Base-by-base conservation (phyloP, 2,888 invertebrate genomes). In the Archips xylosteana region DNA sequence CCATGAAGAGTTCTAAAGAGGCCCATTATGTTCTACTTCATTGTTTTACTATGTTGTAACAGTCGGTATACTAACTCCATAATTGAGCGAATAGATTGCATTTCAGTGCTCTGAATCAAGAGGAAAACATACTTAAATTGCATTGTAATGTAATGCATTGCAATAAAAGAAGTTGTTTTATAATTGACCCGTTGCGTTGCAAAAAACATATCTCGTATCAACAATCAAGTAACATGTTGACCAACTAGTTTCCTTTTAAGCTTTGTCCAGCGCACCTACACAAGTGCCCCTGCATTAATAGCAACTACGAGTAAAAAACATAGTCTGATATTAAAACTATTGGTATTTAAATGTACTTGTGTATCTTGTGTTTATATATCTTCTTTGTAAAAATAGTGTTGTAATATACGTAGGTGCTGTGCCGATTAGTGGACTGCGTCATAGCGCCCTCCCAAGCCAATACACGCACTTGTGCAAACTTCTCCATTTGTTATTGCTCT, bases 391-490 rank as follows among this genome's bases (percentile, higher is more conserved):
- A 60, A 34, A 66, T 65, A 51, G 54, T 71, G 65, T 54, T 54
- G 15, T 51, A 60, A 63, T 32, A 15, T 66, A 72, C 66, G 54
- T 72, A 47, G 61, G 54, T 54, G 47, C 34, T 36, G 32, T n/a
- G 6, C 39, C 10, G 71, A 65, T 47, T 57, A 42, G 70, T 49
- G 15, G 1, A 67, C 36, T 72, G 67, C 67, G 72, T 68, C 67
- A 72, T 32, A 23, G 8, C 63, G 47, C 47, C 72, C 67, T 67
- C 32, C 66, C 61, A 36, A 34, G 62, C 23, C 32, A 45, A 23
- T 39, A 15, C 62, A 23, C 23, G 63, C 72, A 72, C 72, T 72
- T 72, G 72, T 72, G 62, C 67, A 68, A 67, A 72, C 62, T 72
- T 23, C 61, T 45, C 12, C 54, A 47, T 63, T 67, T 47, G 54